Conservation (phyloP, 2,888 invertebrate genomes). For the Digitonthophagus gazella region DNA sequence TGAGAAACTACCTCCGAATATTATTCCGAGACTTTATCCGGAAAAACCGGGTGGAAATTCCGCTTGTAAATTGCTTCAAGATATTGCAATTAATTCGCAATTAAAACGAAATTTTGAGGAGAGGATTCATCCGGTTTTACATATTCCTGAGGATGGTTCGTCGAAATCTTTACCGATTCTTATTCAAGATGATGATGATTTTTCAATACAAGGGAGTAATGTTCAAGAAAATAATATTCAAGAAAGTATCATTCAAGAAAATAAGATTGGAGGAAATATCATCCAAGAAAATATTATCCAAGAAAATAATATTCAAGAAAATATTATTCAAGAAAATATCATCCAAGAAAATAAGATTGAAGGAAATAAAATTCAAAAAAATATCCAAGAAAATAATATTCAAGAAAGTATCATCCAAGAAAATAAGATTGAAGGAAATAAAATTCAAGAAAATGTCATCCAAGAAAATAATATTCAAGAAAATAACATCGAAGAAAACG, state of each 20-base stretch:
- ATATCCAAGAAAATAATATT: background rate
- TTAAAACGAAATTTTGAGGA: background rate
- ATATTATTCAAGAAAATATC: too few species aligned
- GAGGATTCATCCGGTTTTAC: background rate
- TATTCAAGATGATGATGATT: background rate
- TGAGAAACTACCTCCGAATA: slow-evolving; percentile 33
- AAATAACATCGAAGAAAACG: too few species aligned
- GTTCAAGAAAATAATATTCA: background rate
- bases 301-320: background rate
- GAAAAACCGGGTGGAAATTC: slow-evolving; percentile 4
- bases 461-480: too few species aligned
- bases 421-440: background rate
- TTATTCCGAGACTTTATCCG: slow-evolving; percentile 12
- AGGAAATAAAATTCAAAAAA: background rate
- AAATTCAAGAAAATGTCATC: background rate
- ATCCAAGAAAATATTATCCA: background rate
- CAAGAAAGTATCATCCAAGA: too few species aligned
- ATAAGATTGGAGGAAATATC: background rate
- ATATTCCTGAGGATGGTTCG: slow-evolving; percentile 3
- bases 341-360: background rate
- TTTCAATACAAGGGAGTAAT: too few species aligned
- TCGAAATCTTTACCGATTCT: background rate
- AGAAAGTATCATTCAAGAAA: background rate
- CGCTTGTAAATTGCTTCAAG: slow-evolving; percentile 21
- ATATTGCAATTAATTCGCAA: slow-evolving; percentile 9